phyloP scores from a whole-genome alignment of 1,140 invertebrate genomes.

The Leptonema lineaticorne region DNA sequence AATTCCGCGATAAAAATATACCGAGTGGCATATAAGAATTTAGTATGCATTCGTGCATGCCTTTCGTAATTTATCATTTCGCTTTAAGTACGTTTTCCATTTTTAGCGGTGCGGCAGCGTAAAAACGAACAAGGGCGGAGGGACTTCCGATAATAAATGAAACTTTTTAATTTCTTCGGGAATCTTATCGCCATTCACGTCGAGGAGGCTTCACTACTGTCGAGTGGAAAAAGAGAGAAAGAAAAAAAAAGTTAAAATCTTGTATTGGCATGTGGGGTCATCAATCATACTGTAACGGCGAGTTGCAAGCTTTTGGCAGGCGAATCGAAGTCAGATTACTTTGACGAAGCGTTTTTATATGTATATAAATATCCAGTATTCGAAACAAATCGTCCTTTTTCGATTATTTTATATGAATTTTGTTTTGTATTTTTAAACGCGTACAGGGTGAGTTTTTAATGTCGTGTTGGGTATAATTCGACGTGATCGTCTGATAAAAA shows the following conservation, averaged over 20 bases:
- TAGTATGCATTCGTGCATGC: too few species aligned
- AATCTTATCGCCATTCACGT: slow-evolving; percentile 16
- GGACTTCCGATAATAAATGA: slow-evolving; percentile 17
- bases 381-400: too few species aligned
- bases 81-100: background rate
- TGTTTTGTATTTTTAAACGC: too few species aligned
- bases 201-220: slow-evolving; percentile 17
- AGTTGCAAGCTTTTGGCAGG: slow-evolving; percentile 21
- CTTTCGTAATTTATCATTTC: too few species aligned
- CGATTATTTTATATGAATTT: too few species aligned
- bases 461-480: too few species aligned
- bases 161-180: slow-evolving; percentile 21
- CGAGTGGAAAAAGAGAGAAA: slow-evolving; percentile 23
- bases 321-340: background rate
- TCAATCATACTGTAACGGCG: slow-evolving; percentile 15
- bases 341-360: background rate
- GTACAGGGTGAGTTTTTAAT: too few species aligned
- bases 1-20: too few species aligned
- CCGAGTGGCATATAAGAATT: too few species aligned
- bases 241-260: slow-evolving; percentile 26
- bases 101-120: background rate
- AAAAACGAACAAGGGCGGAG: background rate
- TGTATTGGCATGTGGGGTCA: slow-evolving; percentile 27
- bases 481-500: too few species aligned
- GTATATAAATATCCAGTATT: too few species aligned